These are phyloP conservation scores for Epizoanthus rinbou DNA, from an alignment of 92 coral and sea anemone genomes.

Conservation along the genomic window DNA sequence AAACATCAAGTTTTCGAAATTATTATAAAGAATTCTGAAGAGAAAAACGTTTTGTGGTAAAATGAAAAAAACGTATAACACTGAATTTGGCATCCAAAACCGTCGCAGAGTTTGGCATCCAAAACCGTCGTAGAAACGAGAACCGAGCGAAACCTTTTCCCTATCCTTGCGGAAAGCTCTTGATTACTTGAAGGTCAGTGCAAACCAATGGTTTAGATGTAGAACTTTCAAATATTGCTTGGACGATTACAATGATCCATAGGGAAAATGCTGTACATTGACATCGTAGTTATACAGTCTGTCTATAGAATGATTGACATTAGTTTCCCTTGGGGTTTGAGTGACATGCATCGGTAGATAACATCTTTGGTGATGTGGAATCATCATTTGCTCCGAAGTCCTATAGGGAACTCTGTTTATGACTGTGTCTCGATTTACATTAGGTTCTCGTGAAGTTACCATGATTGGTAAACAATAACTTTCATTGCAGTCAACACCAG, in stretches of 20 bases:
- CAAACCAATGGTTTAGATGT: no score
- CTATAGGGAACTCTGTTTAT: background rate
- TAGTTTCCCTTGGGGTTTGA: background rate
- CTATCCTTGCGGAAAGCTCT: no score
- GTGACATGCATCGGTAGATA: background rate
- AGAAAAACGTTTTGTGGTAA: no score
- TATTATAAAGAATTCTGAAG: no score
- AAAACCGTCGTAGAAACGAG: no score
- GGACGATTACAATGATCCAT: background rate
- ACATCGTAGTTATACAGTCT: background rate
- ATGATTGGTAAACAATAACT: background rate
- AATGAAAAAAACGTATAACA: no score
- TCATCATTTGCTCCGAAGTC: background rate
- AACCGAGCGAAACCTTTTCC: no score
- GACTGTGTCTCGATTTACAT: background rate
- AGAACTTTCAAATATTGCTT: background rate
- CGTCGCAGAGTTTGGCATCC: no score
- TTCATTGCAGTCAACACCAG: background rate
- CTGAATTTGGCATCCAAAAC: no score
- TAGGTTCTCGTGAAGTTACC: background rate
- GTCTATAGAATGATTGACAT: background rate
- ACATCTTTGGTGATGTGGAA: slow-evolving; percentile 10
- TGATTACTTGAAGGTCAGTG: no score
- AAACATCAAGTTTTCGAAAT: no score
- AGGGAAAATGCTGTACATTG: background rate